Conservation (phyloP, 2,797 vertebrate genomes). For the Spatula clypeata region DNA sequence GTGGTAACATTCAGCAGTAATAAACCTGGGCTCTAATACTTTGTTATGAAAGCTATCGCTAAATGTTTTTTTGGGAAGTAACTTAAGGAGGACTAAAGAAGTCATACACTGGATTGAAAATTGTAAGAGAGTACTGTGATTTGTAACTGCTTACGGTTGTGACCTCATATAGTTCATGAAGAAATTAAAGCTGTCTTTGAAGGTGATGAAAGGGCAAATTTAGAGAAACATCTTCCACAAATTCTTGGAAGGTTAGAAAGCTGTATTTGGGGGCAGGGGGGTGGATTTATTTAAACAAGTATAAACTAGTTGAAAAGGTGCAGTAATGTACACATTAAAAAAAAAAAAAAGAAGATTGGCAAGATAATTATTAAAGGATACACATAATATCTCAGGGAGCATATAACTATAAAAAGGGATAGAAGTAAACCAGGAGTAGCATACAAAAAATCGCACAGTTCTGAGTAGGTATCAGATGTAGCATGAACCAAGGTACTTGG, state of each 20-base stretch:
- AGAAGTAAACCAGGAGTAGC: not conserved
- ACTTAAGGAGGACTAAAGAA: not conserved
- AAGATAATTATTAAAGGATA: not conserved
- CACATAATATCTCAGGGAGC: not conserved
- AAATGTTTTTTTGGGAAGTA: not conserved
- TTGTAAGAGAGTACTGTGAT: not conserved
- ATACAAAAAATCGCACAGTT: not conserved
- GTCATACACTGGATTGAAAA: not conserved
- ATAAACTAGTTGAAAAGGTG: not conserved
- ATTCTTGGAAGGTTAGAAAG: not conserved
- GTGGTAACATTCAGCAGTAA: not conserved
- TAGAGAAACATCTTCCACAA: not conserved
- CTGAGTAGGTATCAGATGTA: not conserved
- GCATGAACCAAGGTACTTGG: not conserved
- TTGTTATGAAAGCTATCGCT: not conserved
- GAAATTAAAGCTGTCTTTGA: not conserved
- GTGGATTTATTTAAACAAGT: not conserved
- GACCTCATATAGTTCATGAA: not conserved
- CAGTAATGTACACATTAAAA: not conserved
- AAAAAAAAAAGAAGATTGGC: not conserved
- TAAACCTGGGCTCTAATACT: not conserved
- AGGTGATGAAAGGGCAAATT: not conserved
- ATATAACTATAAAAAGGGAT: not conserved
- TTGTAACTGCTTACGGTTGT: not conserved
- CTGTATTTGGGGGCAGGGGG: accelerated